phyloP scores from a whole-genome alignment of 2,797 vertebrate species.

The Avahi laniger region DNA sequence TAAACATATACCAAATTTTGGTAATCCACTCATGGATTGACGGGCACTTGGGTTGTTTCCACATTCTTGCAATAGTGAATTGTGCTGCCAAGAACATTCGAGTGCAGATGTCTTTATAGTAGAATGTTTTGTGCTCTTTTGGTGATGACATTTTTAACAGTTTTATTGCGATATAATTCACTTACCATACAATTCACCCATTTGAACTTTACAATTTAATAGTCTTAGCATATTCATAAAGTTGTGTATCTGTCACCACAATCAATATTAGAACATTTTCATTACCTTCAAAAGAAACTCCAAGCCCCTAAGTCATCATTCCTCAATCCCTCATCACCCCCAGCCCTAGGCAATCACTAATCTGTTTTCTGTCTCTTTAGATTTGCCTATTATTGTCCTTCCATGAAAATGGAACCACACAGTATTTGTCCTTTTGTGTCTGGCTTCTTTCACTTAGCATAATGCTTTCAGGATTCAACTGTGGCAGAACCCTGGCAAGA shows the following conservation, averaged over 20 bases:
- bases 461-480: neutral
- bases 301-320: neutral
- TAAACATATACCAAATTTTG: no score
- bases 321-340: neutral
- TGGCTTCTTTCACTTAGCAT: neutral
- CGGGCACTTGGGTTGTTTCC: no score
- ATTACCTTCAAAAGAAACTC: neutral
- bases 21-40: no score
- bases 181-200: neutral
- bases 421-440: neutral
- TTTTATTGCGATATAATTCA: slow-evolving; percentile 26
- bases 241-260: neutral
- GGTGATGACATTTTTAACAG: neutral
- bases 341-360: neutral
- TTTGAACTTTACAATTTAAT: neutral
- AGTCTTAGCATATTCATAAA: neutral
- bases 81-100: no score
- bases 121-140: no score
- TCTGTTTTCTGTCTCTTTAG: neutral
- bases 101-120: no score
- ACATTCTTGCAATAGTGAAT: no score
- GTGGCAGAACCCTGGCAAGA: neutral
- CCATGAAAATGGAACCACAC: neutral
- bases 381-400: neutral
- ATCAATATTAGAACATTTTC: slow-evolving; percentile 17